A percentile compares a stretch with the other conserved stretches of the same genome.
These are phyloP conservation scores for Heliconius congener DNA, from an alignment of 1,140 invertebrate genomes.

Conservation along the genomic window DNA sequence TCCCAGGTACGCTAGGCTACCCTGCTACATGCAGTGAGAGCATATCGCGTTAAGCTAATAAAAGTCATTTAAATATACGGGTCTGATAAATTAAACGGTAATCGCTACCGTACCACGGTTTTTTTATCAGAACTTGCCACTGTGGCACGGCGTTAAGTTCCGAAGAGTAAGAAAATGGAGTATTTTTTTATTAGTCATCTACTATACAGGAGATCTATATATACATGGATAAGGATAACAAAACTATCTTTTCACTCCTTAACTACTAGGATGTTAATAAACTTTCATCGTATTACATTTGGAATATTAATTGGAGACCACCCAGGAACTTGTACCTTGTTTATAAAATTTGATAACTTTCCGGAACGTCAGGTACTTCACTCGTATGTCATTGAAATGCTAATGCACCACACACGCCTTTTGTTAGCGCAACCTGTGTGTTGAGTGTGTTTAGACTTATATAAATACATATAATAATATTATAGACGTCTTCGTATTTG, in stretches of 20 bases:
- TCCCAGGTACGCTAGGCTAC: too few species aligned
- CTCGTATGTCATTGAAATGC: background rate
- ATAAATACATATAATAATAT: background rate
- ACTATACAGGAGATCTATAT: background rate
- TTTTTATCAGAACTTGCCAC: too few species aligned
- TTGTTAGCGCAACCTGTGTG: background rate
- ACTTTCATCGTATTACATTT: background rate
- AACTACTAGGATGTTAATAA: conserved; percentile 5
- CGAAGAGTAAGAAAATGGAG: too few species aligned
- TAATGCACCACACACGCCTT: background rate
- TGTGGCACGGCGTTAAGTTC: too few species aligned
- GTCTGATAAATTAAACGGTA: too few species aligned
- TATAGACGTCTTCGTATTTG: too few species aligned
- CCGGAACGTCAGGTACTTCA: background rate
- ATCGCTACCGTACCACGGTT: too few species aligned
- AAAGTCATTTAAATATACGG: too few species aligned
- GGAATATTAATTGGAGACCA: background rate
- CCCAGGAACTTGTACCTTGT: background rate
- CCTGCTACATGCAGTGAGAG: too few species aligned
- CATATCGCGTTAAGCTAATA: too few species aligned
- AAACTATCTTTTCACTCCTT: background rate
- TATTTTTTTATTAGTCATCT: too few species aligned
- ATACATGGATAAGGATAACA: background rate
- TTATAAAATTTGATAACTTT: background rate
- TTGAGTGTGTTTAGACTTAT: background rate